Base-by-base conservation (phyloP, 2,888 invertebrate species). In the Chrysolina haemoptera region DNA sequence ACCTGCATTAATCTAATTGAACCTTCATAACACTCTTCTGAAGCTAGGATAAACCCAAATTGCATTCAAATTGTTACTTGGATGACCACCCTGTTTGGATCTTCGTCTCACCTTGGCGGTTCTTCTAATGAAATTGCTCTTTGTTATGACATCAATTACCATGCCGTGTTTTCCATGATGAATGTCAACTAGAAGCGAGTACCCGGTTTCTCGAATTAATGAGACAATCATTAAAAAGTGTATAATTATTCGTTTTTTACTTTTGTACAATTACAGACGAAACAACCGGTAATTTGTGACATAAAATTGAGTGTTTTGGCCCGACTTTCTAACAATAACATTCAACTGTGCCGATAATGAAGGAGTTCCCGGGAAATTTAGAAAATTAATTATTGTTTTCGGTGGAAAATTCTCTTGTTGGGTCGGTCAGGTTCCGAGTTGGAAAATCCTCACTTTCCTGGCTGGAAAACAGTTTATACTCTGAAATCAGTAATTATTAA, bases 221-320 rank as follows among this genome's bases (percentile, higher is more conserved):
- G 35, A 66, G 41, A 22, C 35, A 55, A 46, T 43, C 43, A 67
- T 53, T 67, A 55, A 53, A 66, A 53, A 67, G 27, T n/a, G 18
- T 35, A 35, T 71, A 65, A 65, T 50, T n/a, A 71, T 71, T 16
- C 41, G 48, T 71, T 71, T 65, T 70, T 43, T 71, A 46, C 62
- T 43, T 41, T 41, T 41, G 18, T 65, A 48, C 65, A 62, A 71
- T 71, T 71, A 71, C 46, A 53, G 12, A n/a, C 41, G 53, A 14
- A 14, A 59, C 70, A 71, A 71, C 70, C 20, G 41, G 43, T n/a
- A 65, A 71, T 71, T 71, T 65, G 40, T 41, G 50, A 16, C 12
- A 27, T 46, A 20, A 55, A 65, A 71, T 65, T 43, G 68, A 35
- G 40, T 59, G 48, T 41, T 68, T 68, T 53, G 40, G 41, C 12